Percentiles rank a stretch among this genome's conserved stretches.
These are phyloP conservation scores for Nyctibius bracteatus DNA, from an alignment of 2,113 vertebrate genomes.

Conservation along the genomic window DNA sequence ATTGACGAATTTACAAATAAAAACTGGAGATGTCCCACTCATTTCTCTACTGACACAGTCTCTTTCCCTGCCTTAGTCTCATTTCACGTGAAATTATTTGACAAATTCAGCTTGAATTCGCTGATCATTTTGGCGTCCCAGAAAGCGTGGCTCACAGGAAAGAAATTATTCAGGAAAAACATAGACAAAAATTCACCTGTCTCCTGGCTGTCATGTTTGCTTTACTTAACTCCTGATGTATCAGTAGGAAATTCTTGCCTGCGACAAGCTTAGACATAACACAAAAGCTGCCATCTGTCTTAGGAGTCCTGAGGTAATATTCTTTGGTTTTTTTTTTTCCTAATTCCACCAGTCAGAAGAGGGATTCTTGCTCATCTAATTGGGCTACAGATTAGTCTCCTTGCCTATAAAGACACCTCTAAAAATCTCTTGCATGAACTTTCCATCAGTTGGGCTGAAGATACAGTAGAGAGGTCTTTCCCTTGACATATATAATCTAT, in stretches of 20 bases:
- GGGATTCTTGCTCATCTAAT: background rate
- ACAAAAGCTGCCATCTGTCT: constrained; percentile 11
- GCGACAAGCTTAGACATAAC: constrained; percentile 8
- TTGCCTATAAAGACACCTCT: background rate
- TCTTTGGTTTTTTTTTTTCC: background rate
- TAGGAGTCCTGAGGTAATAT: background rate
- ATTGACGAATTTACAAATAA: background rate
- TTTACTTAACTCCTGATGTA: background rate
- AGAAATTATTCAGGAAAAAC: background rate
- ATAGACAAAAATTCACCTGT: background rate
- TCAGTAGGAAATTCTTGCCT: background rate
- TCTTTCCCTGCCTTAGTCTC: background rate
- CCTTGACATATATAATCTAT: background rate
- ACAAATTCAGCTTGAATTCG: background rate
- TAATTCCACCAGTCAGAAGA: background rate
- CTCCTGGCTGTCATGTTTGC: background rate
- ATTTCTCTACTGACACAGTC: fast-evolving
- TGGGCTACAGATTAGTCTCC: background rate
- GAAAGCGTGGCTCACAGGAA: background rate
- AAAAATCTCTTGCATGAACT: background rate
- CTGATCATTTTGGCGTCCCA: fast-evolving
- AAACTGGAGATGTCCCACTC: background rate
- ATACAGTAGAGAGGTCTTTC: background rate
- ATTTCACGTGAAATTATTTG: background rate
- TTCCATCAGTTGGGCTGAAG: background rate